Evolutionary conservation across 2,888 invertebrate genomes (phyloP).

Genomic region (Papilio elwesi): DNA sequence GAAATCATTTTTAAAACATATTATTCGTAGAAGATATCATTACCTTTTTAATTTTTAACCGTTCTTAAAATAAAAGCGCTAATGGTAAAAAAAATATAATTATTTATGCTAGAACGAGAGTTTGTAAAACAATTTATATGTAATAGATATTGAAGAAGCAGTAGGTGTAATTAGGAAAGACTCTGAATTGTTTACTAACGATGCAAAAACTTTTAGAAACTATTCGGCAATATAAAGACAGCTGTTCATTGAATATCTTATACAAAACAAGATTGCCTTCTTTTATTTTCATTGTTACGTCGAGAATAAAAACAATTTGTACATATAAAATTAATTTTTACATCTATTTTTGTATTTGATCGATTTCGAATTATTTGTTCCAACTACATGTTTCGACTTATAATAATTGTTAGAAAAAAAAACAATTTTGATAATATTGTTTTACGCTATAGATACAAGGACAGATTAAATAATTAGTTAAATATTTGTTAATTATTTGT

Average conservation of each 20-base stretch:
- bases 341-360: background rate
- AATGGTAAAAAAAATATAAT: too few species aligned
- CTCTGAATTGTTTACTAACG: constrained; percentile 35
- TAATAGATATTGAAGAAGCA: constrained; percentile 7
- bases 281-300: constrained; percentile 9
- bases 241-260: constrained; percentile 2
- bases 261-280: constrained; percentile 17
- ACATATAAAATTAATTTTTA: background rate
- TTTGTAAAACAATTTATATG: background rate
- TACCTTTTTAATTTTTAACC: too few species aligned
- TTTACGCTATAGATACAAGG: too few species aligned
- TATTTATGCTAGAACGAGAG: background rate
- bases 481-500: too few species aligned
- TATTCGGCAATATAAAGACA: constrained; percentile 6
- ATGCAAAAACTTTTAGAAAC: constrained; percentile 32
- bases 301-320: background rate
- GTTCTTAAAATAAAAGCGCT: too few species aligned
- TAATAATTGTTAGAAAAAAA: too few species aligned
- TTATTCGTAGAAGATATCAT: too few species aligned
- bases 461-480: too few species aligned
- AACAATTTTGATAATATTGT: too few species aligned
- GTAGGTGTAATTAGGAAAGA: constrained; percentile 20
- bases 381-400: too few species aligned
- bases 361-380: too few species aligned
- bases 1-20: too few species aligned